Evolutionary conservation across 2,113 vertebrate species (phyloP).

Genomic region (Riparia riparia): DNA sequence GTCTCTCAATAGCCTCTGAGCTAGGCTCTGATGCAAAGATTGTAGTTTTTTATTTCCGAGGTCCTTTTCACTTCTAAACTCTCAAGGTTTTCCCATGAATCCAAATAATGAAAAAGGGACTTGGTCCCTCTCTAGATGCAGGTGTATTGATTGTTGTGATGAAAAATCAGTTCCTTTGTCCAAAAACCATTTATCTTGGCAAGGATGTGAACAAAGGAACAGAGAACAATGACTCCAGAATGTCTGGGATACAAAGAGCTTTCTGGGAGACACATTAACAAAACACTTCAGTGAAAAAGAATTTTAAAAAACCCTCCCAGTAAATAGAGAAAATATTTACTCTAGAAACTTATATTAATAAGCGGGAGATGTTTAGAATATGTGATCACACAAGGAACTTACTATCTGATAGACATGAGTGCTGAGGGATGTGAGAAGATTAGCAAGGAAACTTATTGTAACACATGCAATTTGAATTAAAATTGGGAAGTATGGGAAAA

Average conservation of each 20-base stretch:
- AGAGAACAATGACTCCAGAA: not conserved
- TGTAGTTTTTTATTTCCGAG: not conserved
- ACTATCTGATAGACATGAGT: not conserved
- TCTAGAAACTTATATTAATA: not conserved
- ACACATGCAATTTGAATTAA: not conserved
- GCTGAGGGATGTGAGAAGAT: conserved; percentile 4
- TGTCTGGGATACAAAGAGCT: not conserved
- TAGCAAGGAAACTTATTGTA: not conserved
- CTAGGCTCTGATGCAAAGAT: not conserved
- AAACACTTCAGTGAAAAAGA: not conserved
- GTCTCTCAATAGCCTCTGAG: not conserved
- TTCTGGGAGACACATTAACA: conserved; percentile 1
- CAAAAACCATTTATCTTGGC: not conserved
- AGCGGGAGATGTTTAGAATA: not conserved
- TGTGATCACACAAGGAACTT: not conserved
- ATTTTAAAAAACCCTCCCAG: fast-evolving
- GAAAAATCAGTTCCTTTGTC: not conserved
- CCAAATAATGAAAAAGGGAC: not conserved
- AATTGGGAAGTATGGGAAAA: not conserved
- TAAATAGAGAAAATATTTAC: not conserved
- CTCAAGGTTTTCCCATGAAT: not conserved
- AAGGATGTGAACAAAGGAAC: not conserved
- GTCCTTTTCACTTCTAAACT: not conserved
- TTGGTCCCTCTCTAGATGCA: not conserved
- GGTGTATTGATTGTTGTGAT: not conserved